phyloP scores from a whole-genome alignment of 2,888 invertebrate species.

The Lordiphosa fenestrarum region DNA sequence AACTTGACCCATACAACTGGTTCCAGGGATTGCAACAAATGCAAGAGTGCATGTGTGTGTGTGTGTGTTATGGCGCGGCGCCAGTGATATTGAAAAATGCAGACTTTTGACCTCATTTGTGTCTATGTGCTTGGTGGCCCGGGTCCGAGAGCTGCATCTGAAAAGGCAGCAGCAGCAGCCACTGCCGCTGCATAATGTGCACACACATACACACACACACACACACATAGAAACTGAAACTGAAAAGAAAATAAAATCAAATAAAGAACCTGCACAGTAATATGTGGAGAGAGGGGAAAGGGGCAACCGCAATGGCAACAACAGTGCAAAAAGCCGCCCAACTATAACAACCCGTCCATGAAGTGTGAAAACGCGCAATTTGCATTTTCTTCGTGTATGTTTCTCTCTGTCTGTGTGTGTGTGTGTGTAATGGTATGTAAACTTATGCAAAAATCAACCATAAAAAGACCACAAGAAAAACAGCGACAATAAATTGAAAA shows the following conservation, averaged over 20 bases:
- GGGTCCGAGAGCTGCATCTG: constrained; percentile 12
- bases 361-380: constrained; percentile 47
- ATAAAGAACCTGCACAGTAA: too few species aligned
- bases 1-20: too few species aligned
- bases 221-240: constrained; percentile 11
- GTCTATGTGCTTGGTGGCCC: constrained; percentile 28
- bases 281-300: too few species aligned
- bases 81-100: constrained; percentile 57
- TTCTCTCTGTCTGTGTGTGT: too few species aligned
- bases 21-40: too few species aligned
- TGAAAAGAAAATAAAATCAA: constrained; percentile 10
- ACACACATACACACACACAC: constrained; percentile 1
- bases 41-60: constrained; percentile 1
- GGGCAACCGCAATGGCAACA: background rate
- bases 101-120: constrained; percentile 55
- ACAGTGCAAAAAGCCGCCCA: constrained; percentile 1
- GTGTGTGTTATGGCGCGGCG: constrained; percentile 37
- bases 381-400: constrained; percentile 40
- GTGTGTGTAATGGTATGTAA: too few species aligned
- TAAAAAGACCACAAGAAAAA: too few species aligned
- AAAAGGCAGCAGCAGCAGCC: constrained; percentile 11
- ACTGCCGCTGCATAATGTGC: constrained; percentile 46
- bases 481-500: too few species aligned
- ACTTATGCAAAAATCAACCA: too few species aligned
- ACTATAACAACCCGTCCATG: constrained; percentile 1